A percentile compares a stretch with the other conserved stretches of the same genome.
These are phyloP conservation scores for Mus spicilegus DNA, from an alignment of 2,113 vertebrate genomes.

Conservation along the genomic window DNA sequence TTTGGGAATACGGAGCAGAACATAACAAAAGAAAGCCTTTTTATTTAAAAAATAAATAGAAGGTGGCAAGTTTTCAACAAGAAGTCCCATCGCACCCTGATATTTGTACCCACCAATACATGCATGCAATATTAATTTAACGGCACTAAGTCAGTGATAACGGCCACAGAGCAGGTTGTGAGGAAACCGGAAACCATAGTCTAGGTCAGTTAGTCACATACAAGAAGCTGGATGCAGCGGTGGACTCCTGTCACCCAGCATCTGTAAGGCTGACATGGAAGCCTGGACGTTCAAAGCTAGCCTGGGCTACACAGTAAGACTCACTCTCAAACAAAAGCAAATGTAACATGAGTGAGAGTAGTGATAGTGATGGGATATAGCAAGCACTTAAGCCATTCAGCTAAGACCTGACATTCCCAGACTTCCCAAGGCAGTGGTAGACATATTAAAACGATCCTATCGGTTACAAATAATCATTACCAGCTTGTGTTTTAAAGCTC, in stretches of 20 bases:
- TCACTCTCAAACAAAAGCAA: not conserved
- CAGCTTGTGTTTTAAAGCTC: not conserved
- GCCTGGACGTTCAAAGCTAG: not conserved
- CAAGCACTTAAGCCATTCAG: not conserved
- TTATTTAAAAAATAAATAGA: conserved; percentile 19
- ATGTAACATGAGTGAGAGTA: not conserved
- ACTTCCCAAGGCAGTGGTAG: not conserved
- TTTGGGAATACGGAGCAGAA: not conserved
- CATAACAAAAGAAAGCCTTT: not conserved
- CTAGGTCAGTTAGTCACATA: not conserved
- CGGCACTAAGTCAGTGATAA: not conserved
- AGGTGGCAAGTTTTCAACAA: not conserved
- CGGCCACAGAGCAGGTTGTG: not conserved
- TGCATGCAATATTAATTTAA: not conserved
- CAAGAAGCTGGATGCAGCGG: not conserved
- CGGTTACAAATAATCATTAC: not conserved
- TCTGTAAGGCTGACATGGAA: not conserved
- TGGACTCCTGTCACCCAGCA: not conserved
- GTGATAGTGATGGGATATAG: not conserved
- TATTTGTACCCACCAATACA: not conserved
- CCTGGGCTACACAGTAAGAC: not conserved
- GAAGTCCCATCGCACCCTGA: not conserved
- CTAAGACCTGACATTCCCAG: not conserved
- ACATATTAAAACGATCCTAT: not conserved
- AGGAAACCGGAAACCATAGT: not conserved